Evolutionary conservation across 2,113 vertebrate genomes (phyloP), one percentile per base, ranked within the genome.

Genomic region (Glaucomys volans): DNA sequence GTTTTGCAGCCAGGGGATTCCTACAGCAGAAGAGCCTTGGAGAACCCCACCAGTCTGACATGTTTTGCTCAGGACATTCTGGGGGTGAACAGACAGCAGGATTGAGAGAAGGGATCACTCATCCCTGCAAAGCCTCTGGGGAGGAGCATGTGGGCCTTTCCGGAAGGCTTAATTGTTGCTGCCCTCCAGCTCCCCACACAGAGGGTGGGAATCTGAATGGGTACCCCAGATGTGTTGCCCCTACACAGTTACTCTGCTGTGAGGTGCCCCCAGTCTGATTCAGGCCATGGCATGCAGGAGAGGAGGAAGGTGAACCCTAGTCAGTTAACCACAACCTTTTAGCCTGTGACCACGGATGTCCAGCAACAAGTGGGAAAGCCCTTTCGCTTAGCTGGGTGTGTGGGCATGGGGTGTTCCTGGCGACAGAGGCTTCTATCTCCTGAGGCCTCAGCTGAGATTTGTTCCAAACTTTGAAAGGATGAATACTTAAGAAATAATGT

Each of bases 231-330:
- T 7, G 9, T 26, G 2, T 16, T 0, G 0, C 17, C 24, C n/a
- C 35, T 13, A 0, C 28, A 2, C 14, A 2, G 12, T 11, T 12
- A 35, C 28, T 22, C 62, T 24, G 77, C 13, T 32, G 0, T 9
- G 2, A 40, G 24, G 28, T 28, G n/a, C 7, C 52, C 54, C 52
- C 4, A 0, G 22, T 37, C 4, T 0, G 3, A 32, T 32, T 77
- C 74, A 1, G 69, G 54, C 0, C 35, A 26, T 8, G 62, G 44
- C 59, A 72, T 47, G 81, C 66, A 7, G 59, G 52, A n/a, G 22
- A 64, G 71, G 82, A 88, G 37, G 47, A 1, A 40, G 47, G 30
- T 62, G 50, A 32, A 13, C 20, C 47, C 47, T 40, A 1, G 20
- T 18, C 50, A 11, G 4, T 1, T 14, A 1, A 50, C 12, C 28